A percentile compares a stretch with the other conserved stretches of the same genome.
These are phyloP conservation scores for Planococcus citri DNA, from an alignment of 1,140 invertebrate genomes.

Conservation along the genomic window DNA sequence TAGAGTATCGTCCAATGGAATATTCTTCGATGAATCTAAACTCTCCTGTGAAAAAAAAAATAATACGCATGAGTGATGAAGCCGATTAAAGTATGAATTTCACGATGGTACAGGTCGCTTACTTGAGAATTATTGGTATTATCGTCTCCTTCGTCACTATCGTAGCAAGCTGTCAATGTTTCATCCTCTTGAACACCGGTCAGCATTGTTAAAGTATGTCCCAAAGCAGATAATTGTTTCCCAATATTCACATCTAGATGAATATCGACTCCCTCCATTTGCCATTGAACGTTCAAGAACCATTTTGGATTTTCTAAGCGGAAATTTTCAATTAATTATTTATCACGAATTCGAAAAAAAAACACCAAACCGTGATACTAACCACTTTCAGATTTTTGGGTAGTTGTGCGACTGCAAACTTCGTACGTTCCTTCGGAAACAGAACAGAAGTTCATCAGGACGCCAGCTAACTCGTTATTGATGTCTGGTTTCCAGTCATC, in stretches of 20 bases:
- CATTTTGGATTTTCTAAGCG: conserved; percentile 83
- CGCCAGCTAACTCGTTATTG: conserved; percentile 44
- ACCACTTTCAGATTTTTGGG: conserved; percentile 34
- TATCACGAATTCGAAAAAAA: no score
- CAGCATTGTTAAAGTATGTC: conserved; percentile 87
- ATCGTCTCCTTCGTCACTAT: conserved; percentile 60
- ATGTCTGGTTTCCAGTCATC: conserved; percentile 95
- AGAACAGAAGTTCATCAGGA: conserved; percentile 86
- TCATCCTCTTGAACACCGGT: conserved; percentile 72
- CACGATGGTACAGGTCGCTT: no score
- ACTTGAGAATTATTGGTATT: conserved; percentile 27
- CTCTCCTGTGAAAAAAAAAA: conserved; percentile 10
- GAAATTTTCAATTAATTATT: background rate
- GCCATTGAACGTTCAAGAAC: conserved; percentile 94
- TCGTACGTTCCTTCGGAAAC: conserved; percentile 98
- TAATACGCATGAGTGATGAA: background rate
- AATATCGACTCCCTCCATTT: conserved; percentile 98
- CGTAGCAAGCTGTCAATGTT: conserved; percentile 49
- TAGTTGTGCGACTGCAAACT: conserved; percentile 82
- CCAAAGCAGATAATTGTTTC: conserved; percentile 83
- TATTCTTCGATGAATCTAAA: conserved; percentile 1
- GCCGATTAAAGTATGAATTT: background rate
- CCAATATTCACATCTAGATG: conserved; percentile 92
- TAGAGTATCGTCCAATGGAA: conserved; percentile 42
- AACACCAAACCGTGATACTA: background rate